Percentiles rank a stretch among this genome's conserved stretches.
phyloP scores from a whole-genome alignment of 2,113 vertebrate genomes.

The Gavialis gangeticus region DNA sequence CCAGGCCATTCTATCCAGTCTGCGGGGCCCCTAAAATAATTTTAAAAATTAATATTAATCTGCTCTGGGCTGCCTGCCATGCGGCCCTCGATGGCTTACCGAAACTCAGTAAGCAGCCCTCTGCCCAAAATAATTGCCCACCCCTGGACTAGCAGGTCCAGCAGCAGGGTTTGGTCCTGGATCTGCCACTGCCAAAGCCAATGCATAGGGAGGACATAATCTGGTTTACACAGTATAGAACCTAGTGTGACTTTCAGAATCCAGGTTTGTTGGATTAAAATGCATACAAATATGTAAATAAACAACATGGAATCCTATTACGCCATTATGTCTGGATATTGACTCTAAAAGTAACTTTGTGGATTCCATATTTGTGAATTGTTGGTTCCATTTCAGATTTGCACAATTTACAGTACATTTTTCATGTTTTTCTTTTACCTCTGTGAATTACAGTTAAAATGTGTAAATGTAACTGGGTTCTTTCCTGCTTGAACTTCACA shows the following conservation, averaged over 20 bases:
- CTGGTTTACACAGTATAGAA: background rate
- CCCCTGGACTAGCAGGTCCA: no score
- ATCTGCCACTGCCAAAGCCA: no score
- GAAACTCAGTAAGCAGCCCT: no score
- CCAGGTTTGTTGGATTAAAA: background rate
- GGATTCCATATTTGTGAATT: background rate
- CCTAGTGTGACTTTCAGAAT: background rate
- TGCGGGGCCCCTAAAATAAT: no score
- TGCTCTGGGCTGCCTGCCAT: no score
- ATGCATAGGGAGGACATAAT: background rate
- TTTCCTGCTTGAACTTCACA: slow-evolving; percentile 15
- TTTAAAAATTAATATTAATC: no score
- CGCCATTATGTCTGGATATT: background rate
- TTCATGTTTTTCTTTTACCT: background rate
- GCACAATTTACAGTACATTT: background rate
- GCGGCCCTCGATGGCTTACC: no score
- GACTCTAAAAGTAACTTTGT: background rate
- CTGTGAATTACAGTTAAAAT: background rate
- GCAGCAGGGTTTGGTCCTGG: no score
- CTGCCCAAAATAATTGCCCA: no score
- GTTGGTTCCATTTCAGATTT: background rate
- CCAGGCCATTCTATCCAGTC: no score
- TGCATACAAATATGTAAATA: background rate
- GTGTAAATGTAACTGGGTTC: background rate
- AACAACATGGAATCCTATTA: background rate